phyloP scores from a whole-genome alignment of 1,140 invertebrate species.

The Drosophila prosaltans region DNA sequence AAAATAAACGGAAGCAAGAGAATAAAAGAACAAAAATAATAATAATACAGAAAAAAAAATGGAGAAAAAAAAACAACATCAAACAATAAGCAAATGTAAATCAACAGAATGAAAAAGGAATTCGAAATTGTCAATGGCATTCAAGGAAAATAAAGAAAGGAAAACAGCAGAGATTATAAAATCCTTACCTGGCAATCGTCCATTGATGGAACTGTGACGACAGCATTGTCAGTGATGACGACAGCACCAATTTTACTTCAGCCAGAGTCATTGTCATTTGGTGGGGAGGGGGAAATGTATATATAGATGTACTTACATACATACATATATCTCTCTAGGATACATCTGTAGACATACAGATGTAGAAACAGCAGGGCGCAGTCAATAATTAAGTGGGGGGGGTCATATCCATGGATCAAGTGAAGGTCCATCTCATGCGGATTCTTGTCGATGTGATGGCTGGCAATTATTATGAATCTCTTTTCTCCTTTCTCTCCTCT shows the following conservation, averaged over 20 bases:
- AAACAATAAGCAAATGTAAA: conserved; percentile 67
- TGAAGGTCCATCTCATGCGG: conserved; percentile 25
- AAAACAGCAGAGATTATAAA: conserved; percentile 61
- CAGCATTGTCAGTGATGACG: conserved; percentile 58
- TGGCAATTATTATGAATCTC: conserved; percentile 63
- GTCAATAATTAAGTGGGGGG: conserved; percentile 39
- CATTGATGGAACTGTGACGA: conserved; percentile 35
- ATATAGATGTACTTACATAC: background rate
- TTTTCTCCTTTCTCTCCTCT: conserved; percentile 1
- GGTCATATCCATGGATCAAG: conserved; percentile 11
- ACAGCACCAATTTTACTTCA: conserved; percentile 46
- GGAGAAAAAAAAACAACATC: conserved; percentile 33
- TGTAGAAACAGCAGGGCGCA: conserved; percentile 13
- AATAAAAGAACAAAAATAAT: background rate
- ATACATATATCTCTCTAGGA: background rate
- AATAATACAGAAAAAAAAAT: background rate
- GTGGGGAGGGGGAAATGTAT: background rate
- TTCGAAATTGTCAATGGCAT: conserved; percentile 53
- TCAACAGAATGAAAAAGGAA: conserved; percentile 54
- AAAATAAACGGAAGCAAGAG: background rate
- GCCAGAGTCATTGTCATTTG: conserved; percentile 22
- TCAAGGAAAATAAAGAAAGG: conserved; percentile 25
- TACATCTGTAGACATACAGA: conserved; percentile 25
- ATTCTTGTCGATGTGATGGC: conserved; percentile 29
- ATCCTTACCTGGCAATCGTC: conserved; percentile 69